These are phyloP conservation scores for Rhinatrema bivittatum DNA, from an alignment of 2,797 vertebrate genomes.

Conservation along the genomic window DNA sequence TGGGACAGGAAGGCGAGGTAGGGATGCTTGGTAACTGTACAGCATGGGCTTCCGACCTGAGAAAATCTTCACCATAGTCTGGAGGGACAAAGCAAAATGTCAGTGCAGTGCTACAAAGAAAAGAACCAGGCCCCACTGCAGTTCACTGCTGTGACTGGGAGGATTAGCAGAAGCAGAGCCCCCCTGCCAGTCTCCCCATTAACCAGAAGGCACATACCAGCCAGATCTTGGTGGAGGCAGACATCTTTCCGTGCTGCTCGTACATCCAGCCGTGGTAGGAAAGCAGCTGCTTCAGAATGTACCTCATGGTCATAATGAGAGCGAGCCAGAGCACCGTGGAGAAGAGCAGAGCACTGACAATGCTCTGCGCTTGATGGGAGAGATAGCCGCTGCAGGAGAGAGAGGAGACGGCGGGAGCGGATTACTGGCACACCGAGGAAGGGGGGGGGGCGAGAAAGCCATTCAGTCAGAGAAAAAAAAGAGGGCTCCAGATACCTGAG, in stretches of 20 bases:
- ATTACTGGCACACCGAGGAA: background rate
- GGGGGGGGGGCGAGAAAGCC: no score
- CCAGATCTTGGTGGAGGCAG: conserved; percentile 82
- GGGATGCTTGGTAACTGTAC: conserved; percentile 80
- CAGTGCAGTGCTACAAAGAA: no score
- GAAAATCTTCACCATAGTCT: conserved; percentile 85
- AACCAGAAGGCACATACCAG: conserved; percentile 80
- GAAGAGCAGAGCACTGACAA: conserved; percentile 75
- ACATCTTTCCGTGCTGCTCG: conserved; percentile 75
- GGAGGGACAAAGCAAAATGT: background rate
- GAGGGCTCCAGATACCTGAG: conserved; percentile 67
- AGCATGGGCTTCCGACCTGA: conserved; percentile 78
- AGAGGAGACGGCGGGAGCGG: background rate
- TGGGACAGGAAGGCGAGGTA: conserved; percentile 80
- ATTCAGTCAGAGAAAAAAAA: no score
- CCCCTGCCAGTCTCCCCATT: background rate
- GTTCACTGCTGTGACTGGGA: background rate
- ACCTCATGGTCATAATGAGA: conserved; percentile 81
- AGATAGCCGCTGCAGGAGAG: conserved; percentile 59
- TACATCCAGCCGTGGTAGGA: conserved; percentile 88
- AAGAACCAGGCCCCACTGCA: background rate
- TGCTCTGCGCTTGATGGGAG: conserved; percentile 64
- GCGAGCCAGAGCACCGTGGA: conserved; percentile 80
- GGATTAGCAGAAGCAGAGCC: no score
- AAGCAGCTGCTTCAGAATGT: conserved; percentile 79